Evolutionary conservation across 2,888 invertebrate species (phyloP).

Genomic region (Xanthorhoe designata): DNA sequence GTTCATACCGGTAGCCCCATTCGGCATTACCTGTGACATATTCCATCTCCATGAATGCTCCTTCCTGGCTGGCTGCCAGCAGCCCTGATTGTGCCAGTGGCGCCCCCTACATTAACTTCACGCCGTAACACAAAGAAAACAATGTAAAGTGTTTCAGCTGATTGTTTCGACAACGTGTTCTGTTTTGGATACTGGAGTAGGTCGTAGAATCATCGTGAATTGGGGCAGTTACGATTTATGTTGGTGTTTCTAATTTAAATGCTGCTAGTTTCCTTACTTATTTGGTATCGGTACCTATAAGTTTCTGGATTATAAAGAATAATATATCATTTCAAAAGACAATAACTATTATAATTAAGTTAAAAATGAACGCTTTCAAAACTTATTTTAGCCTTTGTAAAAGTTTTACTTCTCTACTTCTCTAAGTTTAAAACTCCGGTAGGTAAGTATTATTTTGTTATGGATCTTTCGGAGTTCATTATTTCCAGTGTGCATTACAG

Average conservation of each 20-base stretch:
- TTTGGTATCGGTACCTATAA: no score
- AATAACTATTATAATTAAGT: no score
- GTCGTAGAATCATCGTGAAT: background rate
- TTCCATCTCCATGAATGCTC: conserved; percentile 49
- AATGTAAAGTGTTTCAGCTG: conserved; percentile 44
- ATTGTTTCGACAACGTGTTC: conserved; percentile 44
- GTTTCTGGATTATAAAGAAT: no score
- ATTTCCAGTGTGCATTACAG: no score
- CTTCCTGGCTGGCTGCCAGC: conserved; percentile 54
- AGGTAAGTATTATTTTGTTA: no score
- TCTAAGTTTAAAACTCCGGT: no score
- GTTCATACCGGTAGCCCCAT: background rate
- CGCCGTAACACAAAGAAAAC: conserved; percentile 46
- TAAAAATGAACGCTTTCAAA: no score
- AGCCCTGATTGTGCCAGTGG: conserved; percentile 51
- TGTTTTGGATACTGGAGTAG: conserved; percentile 33
- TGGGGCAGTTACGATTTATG: background rate
- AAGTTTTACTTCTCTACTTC: no score
- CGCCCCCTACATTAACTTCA: conserved; percentile 53
- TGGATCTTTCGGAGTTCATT: no score
- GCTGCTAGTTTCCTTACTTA: background rate
- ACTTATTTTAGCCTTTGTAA: no score
- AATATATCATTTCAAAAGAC: no score
- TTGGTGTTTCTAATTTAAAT: background rate
- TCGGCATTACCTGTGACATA: conserved; percentile 21